Base-by-base conservation (phyloP, 2,113 vertebrate species). In the Gymnogyps californianus region DNA sequence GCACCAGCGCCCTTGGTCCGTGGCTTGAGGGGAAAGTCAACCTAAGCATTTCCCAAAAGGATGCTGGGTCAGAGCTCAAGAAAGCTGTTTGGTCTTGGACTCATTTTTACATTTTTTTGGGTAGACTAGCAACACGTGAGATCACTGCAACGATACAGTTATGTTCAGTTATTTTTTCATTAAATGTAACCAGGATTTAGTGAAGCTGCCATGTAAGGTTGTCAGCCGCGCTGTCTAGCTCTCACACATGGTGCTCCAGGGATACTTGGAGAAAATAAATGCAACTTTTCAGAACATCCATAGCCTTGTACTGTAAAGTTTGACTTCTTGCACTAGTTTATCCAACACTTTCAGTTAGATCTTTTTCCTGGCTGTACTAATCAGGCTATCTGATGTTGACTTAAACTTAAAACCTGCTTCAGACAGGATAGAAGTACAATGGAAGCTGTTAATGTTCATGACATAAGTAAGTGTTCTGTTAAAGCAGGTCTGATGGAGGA, bases 1-100 rank as follows among this genome's bases (percentile, higher is more conserved):
- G 96, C 96, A 94, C 81, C 84, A 82, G 36, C 20, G 65, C 59
- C 70, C 94, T 89, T 93, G 80, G 11, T 91, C 83, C 9, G 10
- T 47, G 47, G 61, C 66, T 82, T 24, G 38, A 87, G 18, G 21
- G 3, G 44, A 11, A 16, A 21, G 38, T 26, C 46, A 54, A 28
- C n/a, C 24, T 17, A 8, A 24, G 69, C 2, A 0, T 22, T 84
- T 44, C 29, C 44, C 17, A 9, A 44, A 51, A 71, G 26, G 29
- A 25, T 49, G 28, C 24, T 22, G n/a, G 24, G 9, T 59, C 52
- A 47, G 47, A 82, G 44, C 16, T 83, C 55, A 24, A 6, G 40
- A 26, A 25, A 55, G 13, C 22, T 49, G 2, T 51, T 72, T 57
- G 21, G 4, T 64, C 42, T 57, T 65, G 25, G 31, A 34, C 34